Evolutionary conservation across 2,888 invertebrate species (phyloP).

Genomic region (Cordylochernes scorpioides): DNA sequence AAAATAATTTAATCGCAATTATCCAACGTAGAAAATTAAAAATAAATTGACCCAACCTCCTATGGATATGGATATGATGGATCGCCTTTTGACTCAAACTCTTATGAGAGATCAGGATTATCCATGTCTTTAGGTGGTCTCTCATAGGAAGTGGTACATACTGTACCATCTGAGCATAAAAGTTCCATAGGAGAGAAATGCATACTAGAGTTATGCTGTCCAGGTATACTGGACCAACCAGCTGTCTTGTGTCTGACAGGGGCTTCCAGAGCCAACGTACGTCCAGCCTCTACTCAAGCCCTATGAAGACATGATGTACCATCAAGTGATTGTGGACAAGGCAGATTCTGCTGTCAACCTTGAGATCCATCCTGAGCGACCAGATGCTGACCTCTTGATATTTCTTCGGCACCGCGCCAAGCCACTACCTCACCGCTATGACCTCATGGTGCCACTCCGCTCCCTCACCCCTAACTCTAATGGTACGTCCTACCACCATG

Average conservation of each 20-base stretch:
- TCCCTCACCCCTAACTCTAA: conserved; percentile 11
- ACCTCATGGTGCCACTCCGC: conserved; percentile 13
- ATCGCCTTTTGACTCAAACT: too few species aligned
- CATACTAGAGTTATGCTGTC: too few species aligned
- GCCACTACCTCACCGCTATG: conserved; percentile 13
- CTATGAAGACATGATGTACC: conserved; percentile 17
- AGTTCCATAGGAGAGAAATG: too few species aligned
- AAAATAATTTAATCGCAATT: too few species aligned
- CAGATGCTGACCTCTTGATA: conserved; percentile 12
- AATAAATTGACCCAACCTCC: too few species aligned
- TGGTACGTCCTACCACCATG: conserved; percentile 4
- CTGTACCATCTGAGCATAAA: too few species aligned
- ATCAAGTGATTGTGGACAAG: conserved; percentile 16
- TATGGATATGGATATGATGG: too few species aligned
- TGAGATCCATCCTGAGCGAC: conserved; percentile 14
- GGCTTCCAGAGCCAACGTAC: conserved; percentile 12
- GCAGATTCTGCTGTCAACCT: conserved; percentile 16
- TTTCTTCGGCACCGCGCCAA: conserved; percentile 14
- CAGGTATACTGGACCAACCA: too few species aligned
- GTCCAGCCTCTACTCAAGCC: conserved; percentile 14
- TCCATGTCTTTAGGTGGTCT: too few species aligned
- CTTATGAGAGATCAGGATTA: too few species aligned
- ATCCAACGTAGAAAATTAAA: too few species aligned
- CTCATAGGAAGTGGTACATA: too few species aligned
- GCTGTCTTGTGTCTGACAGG: background rate